These are phyloP conservation scores for Betta splendens DNA, from an alignment of 2,797 vertebrate species.

Conservation along the genomic window DNA sequence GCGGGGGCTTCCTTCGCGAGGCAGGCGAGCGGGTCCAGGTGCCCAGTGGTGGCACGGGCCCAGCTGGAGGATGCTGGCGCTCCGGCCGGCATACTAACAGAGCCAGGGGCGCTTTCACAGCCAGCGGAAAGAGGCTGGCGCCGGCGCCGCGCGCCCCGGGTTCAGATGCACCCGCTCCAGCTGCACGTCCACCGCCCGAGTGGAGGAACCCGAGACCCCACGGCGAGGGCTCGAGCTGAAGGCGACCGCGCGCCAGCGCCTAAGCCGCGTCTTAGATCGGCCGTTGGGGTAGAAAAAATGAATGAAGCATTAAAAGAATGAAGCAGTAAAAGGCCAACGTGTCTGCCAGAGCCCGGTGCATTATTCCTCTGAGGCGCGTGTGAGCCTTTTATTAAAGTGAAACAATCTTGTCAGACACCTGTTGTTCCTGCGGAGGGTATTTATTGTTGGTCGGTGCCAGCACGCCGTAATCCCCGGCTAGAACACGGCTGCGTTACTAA, in stretches of 20 bases:
- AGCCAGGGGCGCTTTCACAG: slow-evolving; percentile 73
- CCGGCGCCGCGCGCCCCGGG: slow-evolving; percentile 54
- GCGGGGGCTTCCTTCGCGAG: slow-evolving; percentile 67
- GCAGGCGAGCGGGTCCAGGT: slow-evolving; percentile 72
- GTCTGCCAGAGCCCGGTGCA: slow-evolving; percentile 65
- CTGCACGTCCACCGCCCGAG: slow-evolving; percentile 64
- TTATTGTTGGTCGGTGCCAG: slow-evolving; percentile 69
- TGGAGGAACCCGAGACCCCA: slow-evolving; percentile 33
- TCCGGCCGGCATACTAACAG: slow-evolving; percentile 74
- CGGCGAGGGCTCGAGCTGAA: no score
- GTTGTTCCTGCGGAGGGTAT: slow-evolving; percentile 65
- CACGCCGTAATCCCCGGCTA: slow-evolving; percentile 65
- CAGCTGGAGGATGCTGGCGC: slow-evolving; percentile 78
- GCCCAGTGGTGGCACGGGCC: slow-evolving; percentile 72
- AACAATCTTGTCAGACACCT: slow-evolving; percentile 76
- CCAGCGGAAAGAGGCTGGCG: slow-evolving; percentile 65
- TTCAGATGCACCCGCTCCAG: slow-evolving; percentile 70
- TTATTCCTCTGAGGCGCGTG: slow-evolving; percentile 58
- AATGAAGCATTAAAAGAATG: slow-evolving; percentile 43
- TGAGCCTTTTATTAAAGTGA: slow-evolving; percentile 74
- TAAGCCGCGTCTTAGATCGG: slow-evolving; percentile 41
- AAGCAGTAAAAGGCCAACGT: slow-evolving; percentile 55
- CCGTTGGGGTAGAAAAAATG: slow-evolving; percentile 25
- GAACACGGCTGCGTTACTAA: slow-evolving; percentile 59
- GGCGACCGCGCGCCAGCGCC: not conserved